Conservation (phyloP, 2,797 vertebrate genomes). For the Oceanodroma leucorhoa region DNA sequence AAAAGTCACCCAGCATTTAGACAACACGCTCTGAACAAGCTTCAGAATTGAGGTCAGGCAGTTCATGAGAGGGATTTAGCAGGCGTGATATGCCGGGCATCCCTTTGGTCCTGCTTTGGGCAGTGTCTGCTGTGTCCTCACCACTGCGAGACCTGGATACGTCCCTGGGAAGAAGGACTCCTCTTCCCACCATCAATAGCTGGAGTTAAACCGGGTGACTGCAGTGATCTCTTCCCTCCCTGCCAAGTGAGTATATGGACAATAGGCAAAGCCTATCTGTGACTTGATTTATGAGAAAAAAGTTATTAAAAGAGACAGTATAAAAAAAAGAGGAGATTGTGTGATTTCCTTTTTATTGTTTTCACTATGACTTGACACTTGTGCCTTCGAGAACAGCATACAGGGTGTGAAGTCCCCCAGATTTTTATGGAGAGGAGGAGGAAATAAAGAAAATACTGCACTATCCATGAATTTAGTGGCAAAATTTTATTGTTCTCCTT, state of each 20-base stretch:
- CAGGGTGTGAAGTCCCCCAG: background rate
- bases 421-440: background rate
- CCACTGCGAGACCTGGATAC: accelerated
- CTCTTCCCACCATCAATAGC: background rate
- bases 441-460: background rate
- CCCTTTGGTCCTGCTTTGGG: background rate
- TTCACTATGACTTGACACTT: background rate
- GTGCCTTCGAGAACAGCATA: background rate
- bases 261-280: background rate
- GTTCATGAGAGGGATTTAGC: background rate
- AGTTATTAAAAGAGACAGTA: background rate
- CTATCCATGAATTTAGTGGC: background rate
- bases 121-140: background rate
- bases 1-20: background rate
- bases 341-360: background rate
- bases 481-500: background rate
- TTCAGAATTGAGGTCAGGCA: background rate
- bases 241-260: background rate
- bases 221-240: background rate
- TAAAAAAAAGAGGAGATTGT: background rate
- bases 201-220: background rate
- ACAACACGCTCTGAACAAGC: background rate
- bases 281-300: background rate
- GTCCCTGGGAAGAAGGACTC: background rate
- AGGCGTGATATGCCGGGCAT: background rate